phyloP scores from a whole-genome alignment of 2,797 vertebrate genomes.

The Sphenodon punctatus region DNA sequence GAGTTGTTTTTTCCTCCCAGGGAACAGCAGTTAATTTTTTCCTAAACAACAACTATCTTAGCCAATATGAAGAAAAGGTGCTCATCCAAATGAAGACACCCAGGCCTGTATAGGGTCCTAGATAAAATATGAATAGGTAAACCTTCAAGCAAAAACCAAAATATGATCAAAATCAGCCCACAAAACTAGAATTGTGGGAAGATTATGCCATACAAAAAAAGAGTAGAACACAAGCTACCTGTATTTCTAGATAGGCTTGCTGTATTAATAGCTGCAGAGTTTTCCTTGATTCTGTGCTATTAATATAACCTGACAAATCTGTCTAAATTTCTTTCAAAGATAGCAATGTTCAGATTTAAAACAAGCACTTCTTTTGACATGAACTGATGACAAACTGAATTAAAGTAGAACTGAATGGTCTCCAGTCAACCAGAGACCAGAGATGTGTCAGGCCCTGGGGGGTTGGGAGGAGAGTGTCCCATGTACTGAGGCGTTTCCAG shows the following conservation, averaged over 20 bases:
- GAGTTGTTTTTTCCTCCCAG: constrained; percentile 13
- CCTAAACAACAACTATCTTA: not conserved
- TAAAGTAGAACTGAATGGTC: not conserved
- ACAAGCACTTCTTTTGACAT: not conserved
- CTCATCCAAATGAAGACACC: not conserved
- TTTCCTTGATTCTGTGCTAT: not conserved
- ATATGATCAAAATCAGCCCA: not conserved
- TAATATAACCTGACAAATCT: not conserved
- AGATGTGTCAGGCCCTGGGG: too few species aligned
- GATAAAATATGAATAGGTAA: not conserved
- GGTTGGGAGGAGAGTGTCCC: too few species aligned
- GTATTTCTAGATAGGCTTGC: not conserved
- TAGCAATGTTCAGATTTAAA: not conserved
- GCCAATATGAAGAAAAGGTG: not conserved
- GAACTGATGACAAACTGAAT: not conserved
- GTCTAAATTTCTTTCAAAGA: not conserved
- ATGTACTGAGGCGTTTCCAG: too few species aligned
- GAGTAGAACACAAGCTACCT: not conserved
- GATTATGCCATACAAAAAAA: not conserved
- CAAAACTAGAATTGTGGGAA: not conserved
- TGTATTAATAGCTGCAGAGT: not conserved
- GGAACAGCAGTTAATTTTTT: constrained; percentile 25
- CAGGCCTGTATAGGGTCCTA: not conserved
- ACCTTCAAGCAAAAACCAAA: not conserved
- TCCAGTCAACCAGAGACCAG: too few species aligned